Percentiles rank a stretch among this genome's conserved stretches.
These are phyloP conservation scores for Heliocidaris tuberculata DNA, from an alignment of 35 echinoderm and acorn worm species.

Conservation along the genomic window DNA sequence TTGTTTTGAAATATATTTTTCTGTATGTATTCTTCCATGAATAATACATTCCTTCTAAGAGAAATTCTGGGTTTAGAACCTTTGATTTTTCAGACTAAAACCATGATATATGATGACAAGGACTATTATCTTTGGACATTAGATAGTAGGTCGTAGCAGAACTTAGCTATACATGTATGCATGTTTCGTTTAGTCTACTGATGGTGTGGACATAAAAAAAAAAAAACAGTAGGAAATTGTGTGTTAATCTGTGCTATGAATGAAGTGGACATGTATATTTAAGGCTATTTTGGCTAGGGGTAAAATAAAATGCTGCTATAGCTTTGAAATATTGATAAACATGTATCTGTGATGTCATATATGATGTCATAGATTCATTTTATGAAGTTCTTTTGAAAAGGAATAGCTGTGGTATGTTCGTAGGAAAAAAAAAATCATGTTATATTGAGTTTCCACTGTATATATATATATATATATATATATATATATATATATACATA, in stretches of 20 bases:
- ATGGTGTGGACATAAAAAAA: not conserved
- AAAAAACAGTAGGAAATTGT: not conserved
- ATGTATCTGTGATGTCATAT: not conserved
- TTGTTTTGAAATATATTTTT: conserved; percentile 13
- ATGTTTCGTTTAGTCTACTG: no score
- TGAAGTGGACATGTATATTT: not conserved
- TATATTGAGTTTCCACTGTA: no score
- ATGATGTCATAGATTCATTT: not conserved
- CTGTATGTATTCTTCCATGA: conserved; percentile 13
- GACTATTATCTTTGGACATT: no score
- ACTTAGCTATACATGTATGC: no score
- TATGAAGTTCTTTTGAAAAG: not conserved
- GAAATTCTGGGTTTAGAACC: not conserved
- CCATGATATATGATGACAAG: not conserved
- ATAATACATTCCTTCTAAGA: not conserved
- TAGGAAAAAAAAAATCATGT: no score
- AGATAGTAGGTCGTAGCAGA: no score
- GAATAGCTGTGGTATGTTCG: not conserved
- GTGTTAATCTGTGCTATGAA: not conserved
- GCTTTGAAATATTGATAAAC: not conserved
- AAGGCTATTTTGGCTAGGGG: no score
- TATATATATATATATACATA: no score
- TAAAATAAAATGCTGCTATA: no score
- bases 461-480: no score
- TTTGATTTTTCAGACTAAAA: not conserved